Conservation (phyloP, 2,888 invertebrate species). For the Gymnoscelis rufifasciata region DNA sequence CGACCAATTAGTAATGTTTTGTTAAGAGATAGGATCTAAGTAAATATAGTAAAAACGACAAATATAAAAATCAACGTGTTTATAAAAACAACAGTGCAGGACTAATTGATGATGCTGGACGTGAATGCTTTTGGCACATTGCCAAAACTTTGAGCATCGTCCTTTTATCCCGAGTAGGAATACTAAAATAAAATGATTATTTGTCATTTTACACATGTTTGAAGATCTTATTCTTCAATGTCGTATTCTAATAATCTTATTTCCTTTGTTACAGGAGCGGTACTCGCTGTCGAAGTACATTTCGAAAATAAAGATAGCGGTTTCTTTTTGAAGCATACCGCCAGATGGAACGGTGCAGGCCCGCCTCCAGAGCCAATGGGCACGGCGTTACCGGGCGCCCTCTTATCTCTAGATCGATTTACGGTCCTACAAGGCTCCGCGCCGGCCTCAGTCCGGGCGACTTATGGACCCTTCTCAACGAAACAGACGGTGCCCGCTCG, state of each 20-base stretch:
- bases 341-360: conserved; percentile 82
- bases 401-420: conserved; percentile 91
- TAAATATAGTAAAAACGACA: conserved; percentile 1
- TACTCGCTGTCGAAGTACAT: conserved; percentile 89
- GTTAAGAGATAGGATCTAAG: conserved; percentile 7
- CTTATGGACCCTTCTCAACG: conserved; percentile 96
- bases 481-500: conserved; percentile 95
- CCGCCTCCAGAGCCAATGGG: conserved; percentile 69
- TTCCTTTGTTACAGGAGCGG: conserved; percentile 80
- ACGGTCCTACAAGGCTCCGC: conserved; percentile 94
- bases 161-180: conserved; percentile 60
- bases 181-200: conserved; percentile 58
- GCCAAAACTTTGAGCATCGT: conserved; percentile 56
- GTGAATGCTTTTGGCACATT: conserved; percentile 54
- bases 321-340: conserved; percentile 91
- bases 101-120: conserved; percentile 45
- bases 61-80: conserved; percentile 34
- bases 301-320: conserved; percentile 95
- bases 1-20: conserved; percentile 6
- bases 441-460: conserved; percentile 93
- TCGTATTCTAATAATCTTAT: conserved; percentile 38
- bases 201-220: conserved; percentile 55
- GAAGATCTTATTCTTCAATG: conserved; percentile 36
- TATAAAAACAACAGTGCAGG: conserved; percentile 53
- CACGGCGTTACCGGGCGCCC: conserved; percentile 80